Evolutionary conservation across 2,888 invertebrate genomes (phyloP), one percentile per base, ranked within the genome.

Genomic region (Anodontia alba): DNA sequence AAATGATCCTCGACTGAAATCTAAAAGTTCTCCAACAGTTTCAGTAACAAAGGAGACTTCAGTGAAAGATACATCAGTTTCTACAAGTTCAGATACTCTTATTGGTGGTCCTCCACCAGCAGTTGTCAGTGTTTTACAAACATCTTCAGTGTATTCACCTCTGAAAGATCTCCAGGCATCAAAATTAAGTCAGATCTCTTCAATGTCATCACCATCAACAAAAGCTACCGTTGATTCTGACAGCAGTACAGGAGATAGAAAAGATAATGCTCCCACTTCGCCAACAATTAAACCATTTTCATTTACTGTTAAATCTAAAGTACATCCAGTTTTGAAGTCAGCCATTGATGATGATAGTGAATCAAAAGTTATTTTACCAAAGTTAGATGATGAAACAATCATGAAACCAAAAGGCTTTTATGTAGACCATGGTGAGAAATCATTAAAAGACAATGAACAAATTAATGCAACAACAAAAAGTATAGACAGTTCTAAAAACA

Each of bases 331-430:
- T 20, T 23, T 46, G 72, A 62, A 62, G 62, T 33, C 33, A n/a
- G 62, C 29, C 5, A 15, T 62, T 12, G 62, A 62, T 17, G 62
- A 62, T 3, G 62, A 75, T 2, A 54, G 33, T 51, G 26, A 38
- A 26, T 23, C 23, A 36, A 74, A 74, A 20, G 17, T 36, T 20
- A 26, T 31, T n/a, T 51, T 51, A 51, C 67, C 12, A 10, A 62
- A 62, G 20, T 17, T 62, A 33, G 62, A 62, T 33, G 62, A 62
- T 3, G 69, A 69, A 69, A 42, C 69, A 12, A 12, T 42, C 2
- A 20, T 77, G 15, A 79, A 75, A 62, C 80, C 80, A 23, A 80
- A 76, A 70, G 84, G 81, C 33, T 85, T 78, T 36, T 85, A 81
- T 82, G 80, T 81, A 57, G 84, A 85, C 46, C 81, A 81, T 67